Conservation (phyloP, 2,113 vertebrate genomes). For the Seriola dumerili region DNA sequence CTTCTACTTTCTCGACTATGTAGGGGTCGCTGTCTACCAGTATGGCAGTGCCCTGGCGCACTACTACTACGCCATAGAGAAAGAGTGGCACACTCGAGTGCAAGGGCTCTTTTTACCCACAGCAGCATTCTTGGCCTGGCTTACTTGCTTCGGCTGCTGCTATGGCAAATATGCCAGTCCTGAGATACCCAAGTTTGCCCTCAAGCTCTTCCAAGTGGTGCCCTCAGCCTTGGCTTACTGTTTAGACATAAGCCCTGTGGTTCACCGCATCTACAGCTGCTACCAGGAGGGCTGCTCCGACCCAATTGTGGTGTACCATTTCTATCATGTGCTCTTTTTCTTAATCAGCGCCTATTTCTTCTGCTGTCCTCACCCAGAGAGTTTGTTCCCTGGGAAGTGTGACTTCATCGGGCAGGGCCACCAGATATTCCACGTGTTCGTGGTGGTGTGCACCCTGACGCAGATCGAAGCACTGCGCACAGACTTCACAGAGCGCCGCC, state of each 20-base stretch:
- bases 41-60: slow-evolving; percentile 92
- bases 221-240: slow-evolving; percentile 92
- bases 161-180: slow-evolving; percentile 90
- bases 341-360: slow-evolving; percentile 93
- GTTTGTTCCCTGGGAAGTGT: slow-evolving; percentile 92
- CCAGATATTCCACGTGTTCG: slow-evolving; percentile 94
- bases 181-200: slow-evolving; percentile 79
- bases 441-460: slow-evolving; percentile 92
- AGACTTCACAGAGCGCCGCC: slow-evolving; percentile 89
- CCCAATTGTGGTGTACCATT: slow-evolving; percentile 89
- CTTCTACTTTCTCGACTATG: slow-evolving; percentile 97
- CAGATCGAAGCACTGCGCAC: slow-evolving; percentile 93
- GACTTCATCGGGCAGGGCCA: slow-evolving; percentile 95
- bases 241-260: slow-evolving; percentile 94
- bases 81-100: slow-evolving; percentile 87
- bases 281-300: slow-evolving; percentile 78
- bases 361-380: slow-evolving; percentile 92
- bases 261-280: slow-evolving; percentile 89
- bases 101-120: slow-evolving; percentile 87
- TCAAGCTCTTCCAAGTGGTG: slow-evolving; percentile 93
- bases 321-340: slow-evolving; percentile 93
- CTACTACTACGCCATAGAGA: slow-evolving; percentile 93
- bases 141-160: slow-evolving; percentile 94
- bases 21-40: slow-evolving; percentile 94
- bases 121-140: slow-evolving; percentile 90